Evolutionary conservation across 1,140 invertebrate species (phyloP), one percentile per base, ranked within the genome.

Genomic region (Paramacrobiotus metropolitanus): DNA sequence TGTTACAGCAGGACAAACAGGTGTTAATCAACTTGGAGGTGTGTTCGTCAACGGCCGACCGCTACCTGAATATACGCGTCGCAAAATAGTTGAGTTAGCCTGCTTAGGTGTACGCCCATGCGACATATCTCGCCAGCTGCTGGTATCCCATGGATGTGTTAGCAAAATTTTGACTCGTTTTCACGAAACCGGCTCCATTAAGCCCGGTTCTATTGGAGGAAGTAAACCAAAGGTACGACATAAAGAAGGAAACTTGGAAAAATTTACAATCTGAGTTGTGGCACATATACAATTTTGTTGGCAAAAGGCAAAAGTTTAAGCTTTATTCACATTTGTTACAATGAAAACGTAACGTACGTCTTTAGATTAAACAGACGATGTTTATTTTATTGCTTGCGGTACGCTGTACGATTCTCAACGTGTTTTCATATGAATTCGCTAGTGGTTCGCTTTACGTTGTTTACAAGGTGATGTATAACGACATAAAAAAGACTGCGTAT

Each of bases 101-200:
- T 75, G 92, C 62, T 79, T 90, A 70, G 77, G 77, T 15, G 88
- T 94, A 0, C 77, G 91, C 61, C 91, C 91, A 9, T 95, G 91
- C 72, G 91, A 95, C 74, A 96, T 95, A 71, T 92, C 87, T 2
- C 75, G 91, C 48, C 88, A 93, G 70, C 77, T 96, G 29, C 78
- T 92, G 15, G 93, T 98, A 3, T 94, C 89, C 0, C 91, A 96
- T 70, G 92, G 92, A 65, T 86, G 85, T 69, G 87, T 92, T n/a
- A 92, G 87, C 15, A 96, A 96, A 77, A 96, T 96, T 65, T 78
- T 99, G 15, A 94, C 90, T 1, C 78, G 92, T 63, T 97, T 93
- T 76, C 94, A 92, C 69, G 87, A 92, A 74, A 92, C 88, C 3
- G 88, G 68, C 31, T 89, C 86, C 48, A 90, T 92, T 61, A 78